Evolutionary conservation across 2,113 vertebrate genomes (phyloP), one percentile per base, ranked within the genome.

Genomic region (Myiopsitta monachus): DNA sequence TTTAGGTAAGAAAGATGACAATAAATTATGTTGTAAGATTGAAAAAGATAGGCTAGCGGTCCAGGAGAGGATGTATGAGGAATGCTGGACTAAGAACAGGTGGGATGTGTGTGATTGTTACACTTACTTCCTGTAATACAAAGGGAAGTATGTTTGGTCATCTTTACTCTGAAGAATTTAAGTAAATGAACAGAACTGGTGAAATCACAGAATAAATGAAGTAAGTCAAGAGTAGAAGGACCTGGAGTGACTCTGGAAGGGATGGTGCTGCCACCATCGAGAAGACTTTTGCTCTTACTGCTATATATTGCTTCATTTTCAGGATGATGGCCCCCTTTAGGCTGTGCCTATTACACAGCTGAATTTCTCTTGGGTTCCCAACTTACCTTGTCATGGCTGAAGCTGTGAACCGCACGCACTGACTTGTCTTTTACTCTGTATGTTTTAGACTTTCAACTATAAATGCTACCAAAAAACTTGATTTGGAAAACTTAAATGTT

Each of bases 301-400:
- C 21, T 75, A 1, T 0, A 0, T 26, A 6, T 4, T 26, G 21
- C 77, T 87, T 87, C 36, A 8, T 18, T 75, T 59, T 38, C 44
- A 57, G 28, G 33, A 28, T 23, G 10, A 5, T 31, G 74, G 2
- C 14, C 21, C 16, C 30, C 31, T 49, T 51, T 18, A 30, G 49
- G 24, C 61, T 49, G 61, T 52, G 78, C 39, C 62, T 47, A 0
- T 57, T 52, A 47, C 69, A 44, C 2, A 1, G 1, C 5, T 4
- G 82, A 24, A 16, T 82, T 52, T 52, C 36, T 77, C 49, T 69
- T 76, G 28, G 59, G 44, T 62, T 70, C 80, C 4, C 24, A 15
- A 0, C 11, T 91, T 47, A 38, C 9, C 24, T 18, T 54, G 24
- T 47, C 55, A 6, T 9, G 72, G 79, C 57, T 23, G 52, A 44